Conservation (phyloP, 2,113 vertebrate species). For the Myodes glareolus region DNA sequence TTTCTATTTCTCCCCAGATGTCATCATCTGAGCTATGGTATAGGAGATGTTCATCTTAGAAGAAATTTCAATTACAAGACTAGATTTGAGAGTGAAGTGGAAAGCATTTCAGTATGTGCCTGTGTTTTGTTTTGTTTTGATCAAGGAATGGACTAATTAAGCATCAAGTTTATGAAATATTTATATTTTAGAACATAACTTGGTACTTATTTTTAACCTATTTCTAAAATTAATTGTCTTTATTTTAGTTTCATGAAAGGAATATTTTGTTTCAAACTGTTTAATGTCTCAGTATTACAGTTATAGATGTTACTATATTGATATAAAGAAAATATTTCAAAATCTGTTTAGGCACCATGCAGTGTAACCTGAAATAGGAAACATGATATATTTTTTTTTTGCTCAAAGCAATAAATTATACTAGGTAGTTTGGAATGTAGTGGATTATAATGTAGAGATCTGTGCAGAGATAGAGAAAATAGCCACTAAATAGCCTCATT, state of each 20-base stretch:
- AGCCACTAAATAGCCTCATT: no score
- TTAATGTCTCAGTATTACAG: not conserved
- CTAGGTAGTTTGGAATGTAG: not conserved
- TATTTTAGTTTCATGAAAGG: not conserved
- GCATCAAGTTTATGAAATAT: not conserved
- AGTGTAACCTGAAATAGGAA: not conserved
- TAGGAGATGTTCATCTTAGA: not conserved
- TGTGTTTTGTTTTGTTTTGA: not conserved
- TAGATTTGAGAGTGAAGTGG: not conserved
- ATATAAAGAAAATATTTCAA: not conserved
- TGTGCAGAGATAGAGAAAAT: not conserved
- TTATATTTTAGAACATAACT: not conserved
- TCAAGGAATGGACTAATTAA: not conserved
- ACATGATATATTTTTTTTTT: not conserved
- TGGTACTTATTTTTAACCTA: not conserved
- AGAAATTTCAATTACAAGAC: conserved; percentile 3
- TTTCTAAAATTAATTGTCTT: not conserved
- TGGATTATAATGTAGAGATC: not conserved
- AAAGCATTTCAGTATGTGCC: not conserved
- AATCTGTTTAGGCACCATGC: not conserved
- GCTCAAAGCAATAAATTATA: not conserved
- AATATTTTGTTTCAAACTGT: not conserved
- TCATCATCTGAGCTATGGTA: not conserved
- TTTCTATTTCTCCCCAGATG: not conserved
- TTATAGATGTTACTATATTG: not conserved